Percentiles rank a stretch among this genome's conserved stretches.
Conservation (phyloP, 2,888 invertebrate genomes). For the Drosophila borealis region DNA sequence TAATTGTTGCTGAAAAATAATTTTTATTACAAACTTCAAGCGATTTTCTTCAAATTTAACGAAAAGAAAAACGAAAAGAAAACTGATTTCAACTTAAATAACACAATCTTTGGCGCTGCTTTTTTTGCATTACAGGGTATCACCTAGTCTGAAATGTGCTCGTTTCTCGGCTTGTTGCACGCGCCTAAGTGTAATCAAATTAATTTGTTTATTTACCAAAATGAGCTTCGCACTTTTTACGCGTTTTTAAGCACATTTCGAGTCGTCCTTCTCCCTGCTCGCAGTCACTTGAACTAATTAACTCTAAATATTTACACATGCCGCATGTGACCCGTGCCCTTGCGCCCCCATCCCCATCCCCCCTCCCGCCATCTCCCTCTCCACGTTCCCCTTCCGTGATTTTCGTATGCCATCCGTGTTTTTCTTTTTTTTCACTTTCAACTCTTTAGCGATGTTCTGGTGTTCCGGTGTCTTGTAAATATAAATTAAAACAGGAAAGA, state of each 20-base stretch:
- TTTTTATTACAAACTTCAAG: too few relatives aligned
- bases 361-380: neutral
- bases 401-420: neutral
- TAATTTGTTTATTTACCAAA: constrained; percentile 75
- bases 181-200: constrained; percentile 62
- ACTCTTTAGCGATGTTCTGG: constrained; percentile 45
- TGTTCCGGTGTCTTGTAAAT: constrained; percentile 61
- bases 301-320: constrained; percentile 64
- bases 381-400: neutral
- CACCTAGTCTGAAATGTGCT: neutral
- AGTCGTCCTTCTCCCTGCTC: constrained; percentile 17
- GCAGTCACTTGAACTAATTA: constrained; percentile 65
- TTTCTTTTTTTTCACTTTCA: constrained; percentile 31
- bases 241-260: constrained; percentile 63
- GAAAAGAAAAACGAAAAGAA: too few relatives aligned
- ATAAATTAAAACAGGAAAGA: constrained; percentile 54
- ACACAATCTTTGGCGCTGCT: too few relatives aligned
- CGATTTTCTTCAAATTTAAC: too few relatives aligned
- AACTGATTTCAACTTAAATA: too few relatives aligned
- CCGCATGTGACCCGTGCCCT: constrained; percentile 29
- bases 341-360: neutral
- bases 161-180: constrained; percentile 7
- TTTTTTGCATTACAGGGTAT: constrained; percentile 18
- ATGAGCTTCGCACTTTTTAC: constrained; percentile 71
- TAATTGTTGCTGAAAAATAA: too few relatives aligned